Evolutionary conservation across 2,797 vertebrate genomes (phyloP).

Genomic region (Schizopygopsis malacanthus): DNA sequence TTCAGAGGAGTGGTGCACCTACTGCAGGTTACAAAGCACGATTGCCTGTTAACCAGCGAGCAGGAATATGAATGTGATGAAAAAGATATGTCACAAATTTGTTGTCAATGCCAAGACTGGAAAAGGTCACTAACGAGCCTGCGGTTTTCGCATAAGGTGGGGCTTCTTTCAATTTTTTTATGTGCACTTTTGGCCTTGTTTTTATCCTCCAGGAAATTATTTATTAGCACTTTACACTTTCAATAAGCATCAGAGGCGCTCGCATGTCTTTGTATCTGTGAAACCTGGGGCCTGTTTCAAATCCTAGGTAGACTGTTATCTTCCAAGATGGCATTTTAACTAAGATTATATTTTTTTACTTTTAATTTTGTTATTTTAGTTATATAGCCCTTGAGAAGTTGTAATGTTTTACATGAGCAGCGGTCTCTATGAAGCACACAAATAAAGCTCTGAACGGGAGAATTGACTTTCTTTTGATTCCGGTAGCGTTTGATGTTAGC

Average conservation of each 20-base stretch:
- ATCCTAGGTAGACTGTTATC: not conserved
- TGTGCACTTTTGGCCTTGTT: conserved; percentile 2
- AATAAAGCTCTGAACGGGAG: not conserved
- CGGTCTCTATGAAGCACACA: not conserved
- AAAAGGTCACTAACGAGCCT: conserved; percentile 21
- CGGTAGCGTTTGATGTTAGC: not conserved
- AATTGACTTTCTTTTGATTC: not conserved
- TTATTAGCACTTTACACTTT: not conserved
- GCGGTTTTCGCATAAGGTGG: conserved; percentile 60
- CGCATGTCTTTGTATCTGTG: not conserved
- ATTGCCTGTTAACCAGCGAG: not conserved
- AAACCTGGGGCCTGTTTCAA: not conserved
- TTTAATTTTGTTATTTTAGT: not conserved
- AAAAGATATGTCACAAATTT: conserved; percentile 53
- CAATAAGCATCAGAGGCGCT: not conserved
- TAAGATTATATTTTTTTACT: too few species aligned
- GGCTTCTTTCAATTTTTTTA: not conserved
- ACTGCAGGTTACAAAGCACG: not conserved
- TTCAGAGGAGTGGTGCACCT: not conserved
- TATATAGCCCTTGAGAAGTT: not conserved
- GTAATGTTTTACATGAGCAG: not conserved
- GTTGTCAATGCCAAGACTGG: conserved; percentile 47
- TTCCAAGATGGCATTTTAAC: not conserved
- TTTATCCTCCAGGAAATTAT: not conserved
- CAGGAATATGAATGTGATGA: not conserved